Evolutionary conservation across 2,888 invertebrate genomes (phyloP).

Genomic region (Pterostichus madidus): DNA sequence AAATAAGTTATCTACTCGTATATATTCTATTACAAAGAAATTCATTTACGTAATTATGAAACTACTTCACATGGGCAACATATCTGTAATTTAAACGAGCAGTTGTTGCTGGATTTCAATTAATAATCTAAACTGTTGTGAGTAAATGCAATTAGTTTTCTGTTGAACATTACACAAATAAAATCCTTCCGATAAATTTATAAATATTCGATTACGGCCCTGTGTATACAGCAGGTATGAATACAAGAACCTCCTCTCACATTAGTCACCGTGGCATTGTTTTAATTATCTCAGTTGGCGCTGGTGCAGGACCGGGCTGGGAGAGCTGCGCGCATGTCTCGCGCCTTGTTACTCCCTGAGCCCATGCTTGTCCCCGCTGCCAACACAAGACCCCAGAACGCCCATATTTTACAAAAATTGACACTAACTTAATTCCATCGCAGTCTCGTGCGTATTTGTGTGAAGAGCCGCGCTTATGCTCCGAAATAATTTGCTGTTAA

Average conservation of each 20-base stretch:
- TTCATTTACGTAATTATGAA: no score
- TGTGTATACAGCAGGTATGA: conserved; percentile 54
- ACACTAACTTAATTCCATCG: conserved; percentile 63
- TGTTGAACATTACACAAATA: no score
- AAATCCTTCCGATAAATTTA: background rate
- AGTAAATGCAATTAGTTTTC: no score
- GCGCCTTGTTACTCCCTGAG: conserved; percentile 14
- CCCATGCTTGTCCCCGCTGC: background rate
- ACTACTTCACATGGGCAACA: no score
- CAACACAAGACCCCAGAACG: conserved; percentile 20
- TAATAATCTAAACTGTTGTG: no score
- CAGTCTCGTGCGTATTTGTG: conserved; percentile 51
- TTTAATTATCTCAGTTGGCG: conserved; percentile 64
- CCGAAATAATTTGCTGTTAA: conserved; percentile 65
- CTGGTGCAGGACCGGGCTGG: conserved; percentile 29
- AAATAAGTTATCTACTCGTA: no score
- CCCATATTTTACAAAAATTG: conserved; percentile 66
- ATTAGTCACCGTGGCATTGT: conserved; percentile 66
- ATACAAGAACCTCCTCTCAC: conserved; percentile 56
- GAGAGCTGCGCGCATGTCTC: background rate
- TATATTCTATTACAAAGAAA: no score
- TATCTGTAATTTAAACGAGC: no score
- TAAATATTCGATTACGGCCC: background rate
- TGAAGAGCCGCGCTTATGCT: conserved; percentile 48
- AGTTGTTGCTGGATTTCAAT: no score